Percentiles rank a stretch among this genome's conserved stretches.
These are phyloP conservation scores for Lagorchestes hirsutus DNA, from an alignment of 2,797 vertebrate genomes.

Conservation along the genomic window DNA sequence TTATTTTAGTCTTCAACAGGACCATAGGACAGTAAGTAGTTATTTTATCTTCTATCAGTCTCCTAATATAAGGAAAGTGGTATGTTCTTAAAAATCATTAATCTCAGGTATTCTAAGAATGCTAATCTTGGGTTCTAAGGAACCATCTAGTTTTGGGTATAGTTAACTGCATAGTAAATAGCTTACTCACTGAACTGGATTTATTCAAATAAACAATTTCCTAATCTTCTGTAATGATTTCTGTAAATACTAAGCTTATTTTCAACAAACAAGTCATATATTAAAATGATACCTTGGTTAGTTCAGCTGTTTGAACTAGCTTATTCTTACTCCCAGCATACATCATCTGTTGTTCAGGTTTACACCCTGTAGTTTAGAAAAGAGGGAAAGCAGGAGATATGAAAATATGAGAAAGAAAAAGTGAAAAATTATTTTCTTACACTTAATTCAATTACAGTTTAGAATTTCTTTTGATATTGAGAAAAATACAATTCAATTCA, in stretches of 20 bases:
- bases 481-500: constrained; percentile 23
- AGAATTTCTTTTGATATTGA: constrained; percentile 18
- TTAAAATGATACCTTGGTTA: constrained; percentile 92
- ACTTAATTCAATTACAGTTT: constrained; percentile 38
- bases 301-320: constrained; percentile 93
- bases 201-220: constrained; percentile 26
- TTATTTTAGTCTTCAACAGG: constrained; percentile 45
- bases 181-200: constrained; percentile 11
- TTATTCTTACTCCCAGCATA: constrained; percentile 97
- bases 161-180: constrained; percentile 38
- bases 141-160: neutral
- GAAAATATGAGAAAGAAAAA: constrained; percentile 2
- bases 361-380: constrained; percentile 89
- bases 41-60: constrained; percentile 16
- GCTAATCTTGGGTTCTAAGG: constrained; percentile 36
- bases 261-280: constrained; percentile 20
- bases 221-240: neutral
- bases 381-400: neutral
- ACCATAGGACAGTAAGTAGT: constrained; percentile 4
- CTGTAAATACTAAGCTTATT: constrained; percentile 8
- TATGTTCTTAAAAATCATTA: constrained; percentile 11
- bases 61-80: constrained; percentile 11
- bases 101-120: constrained; percentile 19
- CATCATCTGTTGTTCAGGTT: constrained; percentile 98
- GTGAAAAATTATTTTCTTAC: constrained; percentile 10